These are phyloP conservation scores for Empis stercorea DNA, from an alignment of 2,888 invertebrate genomes.

Conservation along the genomic window DNA sequence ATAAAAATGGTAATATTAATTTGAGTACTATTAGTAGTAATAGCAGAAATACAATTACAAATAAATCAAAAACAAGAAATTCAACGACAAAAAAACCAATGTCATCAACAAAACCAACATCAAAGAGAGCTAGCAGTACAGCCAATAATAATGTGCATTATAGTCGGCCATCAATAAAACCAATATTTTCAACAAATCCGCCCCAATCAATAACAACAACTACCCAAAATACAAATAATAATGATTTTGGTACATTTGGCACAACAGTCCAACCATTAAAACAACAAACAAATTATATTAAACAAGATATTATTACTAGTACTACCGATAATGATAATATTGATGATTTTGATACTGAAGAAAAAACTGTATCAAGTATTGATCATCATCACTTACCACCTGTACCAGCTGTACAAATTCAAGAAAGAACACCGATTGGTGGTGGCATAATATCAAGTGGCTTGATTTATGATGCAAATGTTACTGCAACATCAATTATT, in stretches of 20 bases:
- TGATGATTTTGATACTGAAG: conserved; percentile 10
- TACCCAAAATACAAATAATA: conserved; percentile 3
- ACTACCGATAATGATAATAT: conserved; percentile 13
- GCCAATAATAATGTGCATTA: neutral
- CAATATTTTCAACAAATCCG: neutral
- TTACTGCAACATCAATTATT: conserved; percentile 34
- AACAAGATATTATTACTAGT: conserved; percentile 1
- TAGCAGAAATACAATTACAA: conserved; percentile 10
- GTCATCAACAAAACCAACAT: conserved; percentile 19
- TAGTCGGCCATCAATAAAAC: neutral
- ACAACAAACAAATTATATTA: conserved; percentile 5
- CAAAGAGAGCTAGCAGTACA: neutral
- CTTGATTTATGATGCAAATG: conserved; percentile 31
- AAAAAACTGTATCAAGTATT: conserved; percentile 19
- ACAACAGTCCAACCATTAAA: conserved; percentile 11
- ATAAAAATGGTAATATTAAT: conserved; percentile 15
- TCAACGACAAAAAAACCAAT: conserved; percentile 9
- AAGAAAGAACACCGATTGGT: conserved; percentile 13
- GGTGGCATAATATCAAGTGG: conserved; percentile 16
- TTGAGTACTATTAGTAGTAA: conserved; percentile 3
- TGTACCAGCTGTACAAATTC: neutral
- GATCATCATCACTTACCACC: conserved; percentile 16
- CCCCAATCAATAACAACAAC: neutral
- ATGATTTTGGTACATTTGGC: conserved; percentile 11
- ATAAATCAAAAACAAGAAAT: neutral